Evolutionary conservation across 2,888 invertebrate genomes (phyloP).

Genomic region (Mythimna pallens): DNA sequence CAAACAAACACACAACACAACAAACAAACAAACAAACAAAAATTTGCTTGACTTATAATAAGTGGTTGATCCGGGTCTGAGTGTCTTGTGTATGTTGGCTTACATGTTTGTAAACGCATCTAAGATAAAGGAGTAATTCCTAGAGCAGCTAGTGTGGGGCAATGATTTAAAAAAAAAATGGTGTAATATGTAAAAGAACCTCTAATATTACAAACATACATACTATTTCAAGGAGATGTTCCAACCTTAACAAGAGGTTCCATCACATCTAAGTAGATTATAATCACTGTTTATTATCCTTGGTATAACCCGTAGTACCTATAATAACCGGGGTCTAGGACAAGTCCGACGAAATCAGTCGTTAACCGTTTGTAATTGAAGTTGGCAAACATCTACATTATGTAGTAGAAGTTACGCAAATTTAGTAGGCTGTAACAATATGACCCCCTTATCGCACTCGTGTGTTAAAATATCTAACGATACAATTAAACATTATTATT

Average conservation of each 20-base stretch:
- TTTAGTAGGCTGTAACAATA: slow-evolving; percentile 73
- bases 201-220: background rate
- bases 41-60: too few relatives aligned
- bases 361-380: slow-evolving; percentile 69
- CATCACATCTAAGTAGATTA: slow-evolving; percentile 57
- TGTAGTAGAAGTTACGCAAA: slow-evolving; percentile 71
- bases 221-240: slow-evolving; percentile 35
- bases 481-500: slow-evolving; percentile 18
- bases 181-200: background rate
- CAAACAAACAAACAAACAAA: too few relatives aligned
- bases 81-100: too few relatives aligned
- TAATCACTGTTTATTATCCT: slow-evolving; percentile 64
- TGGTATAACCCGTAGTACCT: slow-evolving; percentile 52
- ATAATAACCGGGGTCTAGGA: slow-evolving; percentile 75
- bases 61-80: too few relatives aligned
- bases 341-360: slow-evolving; percentile 68
- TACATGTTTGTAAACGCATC: too few relatives aligned
- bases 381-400: slow-evolving; percentile 70
- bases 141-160: too few relatives aligned
- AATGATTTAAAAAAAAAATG: background rate
- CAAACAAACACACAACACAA: too few relatives aligned
- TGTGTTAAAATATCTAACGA: slow-evolving; percentile 34
- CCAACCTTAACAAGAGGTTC: slow-evolving; percentile 49
- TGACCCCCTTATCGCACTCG: slow-evolving; percentile 62
- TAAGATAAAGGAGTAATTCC: too few relatives aligned